Evolutionary conservation across 2,797 vertebrate species (phyloP).

Genomic region (Typhlichthys eigenmanni): DNA sequence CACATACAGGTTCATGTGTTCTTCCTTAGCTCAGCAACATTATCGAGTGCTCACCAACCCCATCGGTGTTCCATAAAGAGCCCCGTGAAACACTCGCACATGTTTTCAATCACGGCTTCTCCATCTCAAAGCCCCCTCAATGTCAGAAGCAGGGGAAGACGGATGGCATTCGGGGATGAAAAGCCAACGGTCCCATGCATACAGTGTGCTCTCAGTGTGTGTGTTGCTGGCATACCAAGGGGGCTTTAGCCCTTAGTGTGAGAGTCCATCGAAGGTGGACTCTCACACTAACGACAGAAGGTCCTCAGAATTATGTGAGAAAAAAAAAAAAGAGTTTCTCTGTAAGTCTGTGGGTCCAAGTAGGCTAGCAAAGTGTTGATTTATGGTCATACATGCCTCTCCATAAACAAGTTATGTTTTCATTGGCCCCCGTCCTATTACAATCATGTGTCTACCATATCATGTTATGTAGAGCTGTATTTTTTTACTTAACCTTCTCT

Average conservation of each 20-base stretch:
- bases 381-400: background rate
- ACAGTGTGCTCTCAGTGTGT: conserved; percentile 19
- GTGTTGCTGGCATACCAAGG: conserved; percentile 13
- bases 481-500: conserved; percentile 33
- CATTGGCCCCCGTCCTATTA: conserved; percentile 20
- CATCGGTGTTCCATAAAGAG: conserved; percentile 14
- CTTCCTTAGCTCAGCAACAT: conserved; percentile 7
- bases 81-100: conserved; percentile 40
- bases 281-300: background rate
- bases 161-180: conserved; percentile 24
- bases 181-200: conserved; percentile 18
- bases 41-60: conserved; percentile 20
- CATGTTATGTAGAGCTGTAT: conserved; percentile 2
- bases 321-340: background rate
- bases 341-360: no score
- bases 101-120: conserved; percentile 45
- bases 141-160: conserved; percentile 33
- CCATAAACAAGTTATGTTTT: background rate
- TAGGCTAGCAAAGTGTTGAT: no score
- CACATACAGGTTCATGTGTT: no score
- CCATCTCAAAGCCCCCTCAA: conserved; percentile 32
- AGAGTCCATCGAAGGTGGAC: conserved; percentile 40
- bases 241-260: conserved; percentile 29
- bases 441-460: conserved; percentile 26
- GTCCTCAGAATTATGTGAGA: background rate